Evolutionary conservation across 2,888 invertebrate species (phyloP), one percentile per base, ranked within the genome.

Genomic region (Synanthedon andrenaeformis): DNA sequence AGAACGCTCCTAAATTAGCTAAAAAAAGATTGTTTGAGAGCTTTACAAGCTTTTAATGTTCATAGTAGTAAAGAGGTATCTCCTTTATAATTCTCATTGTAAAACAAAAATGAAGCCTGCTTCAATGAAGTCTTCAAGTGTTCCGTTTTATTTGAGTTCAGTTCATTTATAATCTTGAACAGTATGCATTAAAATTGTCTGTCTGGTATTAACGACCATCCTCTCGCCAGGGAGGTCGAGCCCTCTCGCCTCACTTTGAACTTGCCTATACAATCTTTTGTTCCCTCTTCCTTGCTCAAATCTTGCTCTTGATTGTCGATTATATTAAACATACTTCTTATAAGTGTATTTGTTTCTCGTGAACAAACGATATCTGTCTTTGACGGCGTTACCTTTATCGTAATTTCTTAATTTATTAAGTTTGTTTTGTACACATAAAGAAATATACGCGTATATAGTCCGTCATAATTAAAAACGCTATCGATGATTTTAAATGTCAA

Each of bases 151-250:
- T 23, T 49, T 19, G 11, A 11, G 5, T 49, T 13, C 17, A 14
- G 17, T 4, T 49, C 17, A 17, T 49, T 17, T 17, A 49, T 62
- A 56, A 57, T 58, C 57, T 57, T 41, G 42, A 53, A 49, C 50
- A 50, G 45, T 48, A 53, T 41, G 42, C 45, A 53, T 41, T 53
- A 41, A 45, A 42, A 53, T 49, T 13, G 42, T 41, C n/a, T 41
- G 10, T 50, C 53, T 49, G 41, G 42, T 41, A 41, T 41, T 52
- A 53, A 53, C 50, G 53, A 50, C 23, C 28, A 42, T 49, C 6
- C 28, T 8, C 49, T 17, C 12, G 12, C 45, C 19, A 49, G 10
- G 49, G 49, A 49, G 52, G 55, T 53, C 53, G 42, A 35, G 35
- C 8, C 35, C 35, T 35, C 35, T 35, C 35, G 35, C 35, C 19